Evolutionary conservation across 2,888 invertebrate species (phyloP).

Genomic region (Acanthosepion esculentum): DNA sequence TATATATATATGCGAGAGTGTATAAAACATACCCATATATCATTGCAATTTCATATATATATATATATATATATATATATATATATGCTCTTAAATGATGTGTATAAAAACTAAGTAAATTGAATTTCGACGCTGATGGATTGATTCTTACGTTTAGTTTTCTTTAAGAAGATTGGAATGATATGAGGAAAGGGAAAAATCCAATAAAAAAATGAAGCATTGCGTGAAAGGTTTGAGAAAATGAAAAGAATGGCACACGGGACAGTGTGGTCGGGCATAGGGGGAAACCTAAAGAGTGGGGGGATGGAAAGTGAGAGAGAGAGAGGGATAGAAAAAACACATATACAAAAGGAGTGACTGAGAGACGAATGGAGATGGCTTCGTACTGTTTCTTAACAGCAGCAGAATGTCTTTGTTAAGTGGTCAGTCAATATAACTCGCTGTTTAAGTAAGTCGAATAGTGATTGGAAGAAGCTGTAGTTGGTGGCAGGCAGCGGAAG

Average conservation of each 20-base stretch:
- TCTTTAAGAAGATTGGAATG: not conserved
- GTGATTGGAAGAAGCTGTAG: not conserved
- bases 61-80: too few relatives aligned
- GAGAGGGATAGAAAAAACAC: too few relatives aligned
- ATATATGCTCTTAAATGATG: too few relatives aligned
- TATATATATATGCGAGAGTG: too few relatives aligned
- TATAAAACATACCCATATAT: too few relatives aligned
- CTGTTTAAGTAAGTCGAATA: not conserved
- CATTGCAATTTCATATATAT: too few relatives aligned
- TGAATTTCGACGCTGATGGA: not conserved
- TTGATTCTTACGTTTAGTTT: not conserved
- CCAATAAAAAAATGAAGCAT: not conserved
- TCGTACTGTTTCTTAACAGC: not conserved
- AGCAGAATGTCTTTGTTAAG: not conserved
- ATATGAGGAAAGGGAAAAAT: not conserved
- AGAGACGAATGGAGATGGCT: not conserved
- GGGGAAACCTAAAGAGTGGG: too few relatives aligned
- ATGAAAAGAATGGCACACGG: not conserved
- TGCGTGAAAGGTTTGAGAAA: not conserved
- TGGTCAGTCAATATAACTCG: not conserved
- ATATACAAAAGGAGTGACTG: too few relatives aligned
- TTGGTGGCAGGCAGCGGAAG: not conserved
- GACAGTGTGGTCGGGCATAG: not conserved
- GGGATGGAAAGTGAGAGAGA: too few relatives aligned
- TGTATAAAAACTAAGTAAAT: not conserved